Evolutionary conservation across 2,797 vertebrate genomes (phyloP), one percentile per base, ranked within the genome.

Genomic region (Notoglanidium macrostoma): DNA sequence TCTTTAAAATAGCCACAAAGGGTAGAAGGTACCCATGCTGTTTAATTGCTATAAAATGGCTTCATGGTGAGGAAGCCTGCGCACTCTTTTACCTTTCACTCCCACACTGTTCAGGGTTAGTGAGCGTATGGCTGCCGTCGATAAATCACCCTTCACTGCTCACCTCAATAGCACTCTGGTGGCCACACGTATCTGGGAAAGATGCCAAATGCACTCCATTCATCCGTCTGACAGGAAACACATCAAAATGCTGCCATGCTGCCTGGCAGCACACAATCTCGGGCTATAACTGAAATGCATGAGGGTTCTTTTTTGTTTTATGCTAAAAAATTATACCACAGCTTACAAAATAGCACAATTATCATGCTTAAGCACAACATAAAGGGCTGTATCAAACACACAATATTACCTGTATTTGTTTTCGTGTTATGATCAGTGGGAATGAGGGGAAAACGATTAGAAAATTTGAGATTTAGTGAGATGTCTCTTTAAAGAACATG

Each of bases 111-210:
- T 46, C 89, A 85, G 86, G 88, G 90, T 87, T 86, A 90, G 86
- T 90, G 87, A 88, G 91, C 90, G 90, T 88, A 88, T 91, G 54
- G 86, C 59, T 61, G 29, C 12, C n/a, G 11, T 40, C 80, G 91
- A 90, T 92, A 90, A 91, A 91, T 93, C 91, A 90, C 55, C 89
- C 88, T 89, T 86, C 63, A n/a, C 84, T 89, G 87, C 86, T 65
- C 79, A 73, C 35, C 87, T 84, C 89, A 88, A 87, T 86, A 87
- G 83, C 86, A 83, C 89, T 91, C 87, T 89, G 90, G 91, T 90
- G 89, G 89, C 86, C 70, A 85, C 87, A 90, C 90, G 86, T 87
- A 88, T 93, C 90, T 90, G 90, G 92, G 92, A 90, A 40, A 61
- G 26, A 54, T 84, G 93, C 94, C 93, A 94, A 89, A 59, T 88